These are phyloP conservation scores for Rhingia campestris DNA, from an alignment of 2,888 invertebrate genomes.

Conservation along the genomic window DNA sequence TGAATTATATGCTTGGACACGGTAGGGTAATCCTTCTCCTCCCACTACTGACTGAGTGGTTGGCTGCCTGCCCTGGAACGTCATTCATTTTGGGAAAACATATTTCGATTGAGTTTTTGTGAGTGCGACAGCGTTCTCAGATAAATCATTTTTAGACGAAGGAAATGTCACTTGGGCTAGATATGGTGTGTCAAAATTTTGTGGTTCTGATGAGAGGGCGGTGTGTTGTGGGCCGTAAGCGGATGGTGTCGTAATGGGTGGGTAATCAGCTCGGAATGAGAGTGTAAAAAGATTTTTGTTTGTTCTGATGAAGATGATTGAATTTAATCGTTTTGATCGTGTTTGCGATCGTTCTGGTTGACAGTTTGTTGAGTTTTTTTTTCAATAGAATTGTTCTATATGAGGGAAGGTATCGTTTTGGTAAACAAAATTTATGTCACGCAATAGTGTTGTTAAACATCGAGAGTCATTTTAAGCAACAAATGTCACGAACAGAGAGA, in stretches of 20 bases:
- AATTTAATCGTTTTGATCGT: constrained; percentile 5
- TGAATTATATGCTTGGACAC: constrained; percentile 69
- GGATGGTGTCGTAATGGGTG: constrained; percentile 14
- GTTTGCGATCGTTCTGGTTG: constrained; percentile 25
- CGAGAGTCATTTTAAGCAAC: no score
- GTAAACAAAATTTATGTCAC: not conserved
- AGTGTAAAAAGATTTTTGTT: constrained; percentile 33
- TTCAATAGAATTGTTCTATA: no score
- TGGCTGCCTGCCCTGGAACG: constrained; percentile 25
- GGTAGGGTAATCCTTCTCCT: constrained; percentile 49
- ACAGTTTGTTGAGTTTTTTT: not conserved
- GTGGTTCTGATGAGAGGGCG: not conserved
- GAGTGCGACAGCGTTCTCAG: constrained; percentile 33
- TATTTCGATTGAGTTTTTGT: constrained; percentile 36
- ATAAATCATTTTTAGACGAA: constrained; percentile 53
- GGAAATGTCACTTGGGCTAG: constrained; percentile 29
- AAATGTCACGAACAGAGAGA: no score
- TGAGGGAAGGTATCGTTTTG: not conserved
- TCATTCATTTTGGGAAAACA: constrained; percentile 63
- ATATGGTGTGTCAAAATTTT: constrained; percentile 21
- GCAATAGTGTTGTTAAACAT: no score
- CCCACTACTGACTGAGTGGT: constrained; percentile 38
- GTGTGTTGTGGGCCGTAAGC: not conserved
- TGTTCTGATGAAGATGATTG: constrained; percentile 27
- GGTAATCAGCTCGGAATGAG: constrained; percentile 13